These are phyloP conservation scores for Rotaria macrura DNA, from an alignment of 2,888 invertebrate species.

Conservation along the genomic window DNA sequence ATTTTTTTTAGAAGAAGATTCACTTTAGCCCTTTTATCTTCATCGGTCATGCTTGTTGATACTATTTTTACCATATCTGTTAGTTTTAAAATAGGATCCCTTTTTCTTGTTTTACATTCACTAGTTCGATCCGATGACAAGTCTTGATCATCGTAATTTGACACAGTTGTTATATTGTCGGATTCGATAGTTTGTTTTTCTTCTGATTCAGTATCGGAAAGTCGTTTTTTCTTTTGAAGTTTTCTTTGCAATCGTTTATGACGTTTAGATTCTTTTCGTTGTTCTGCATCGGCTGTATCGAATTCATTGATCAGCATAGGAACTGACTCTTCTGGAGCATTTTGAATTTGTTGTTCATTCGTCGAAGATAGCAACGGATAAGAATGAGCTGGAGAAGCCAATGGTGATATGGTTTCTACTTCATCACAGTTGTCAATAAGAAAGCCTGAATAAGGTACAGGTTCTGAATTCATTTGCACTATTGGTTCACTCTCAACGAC, in stretches of 20 bases:
- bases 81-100: background rate
- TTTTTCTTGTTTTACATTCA: background rate
- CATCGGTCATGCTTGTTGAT: background rate
- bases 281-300: background rate
- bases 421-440: conserved; percentile 6
- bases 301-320: background rate
- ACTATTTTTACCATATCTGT: background rate
- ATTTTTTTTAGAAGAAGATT: background rate
- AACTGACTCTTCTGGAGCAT: background rate
- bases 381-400: too few relatives aligned
- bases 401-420: background rate
- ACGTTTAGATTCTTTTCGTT: background rate
- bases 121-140: background rate
- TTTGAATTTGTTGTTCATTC: background rate
- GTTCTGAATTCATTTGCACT: background rate
- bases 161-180: background rate
- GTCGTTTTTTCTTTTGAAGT: background rate
- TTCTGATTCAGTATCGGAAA: background rate
- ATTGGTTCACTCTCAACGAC: background rate
- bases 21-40: background rate
- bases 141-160: background rate
- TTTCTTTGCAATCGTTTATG: background rate
- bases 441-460: background rate
- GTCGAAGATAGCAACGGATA: background rate
- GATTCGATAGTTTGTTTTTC: background rate